Conservation (phyloP, 2,113 vertebrate genomes). For the Lycaon pictus region DNA sequence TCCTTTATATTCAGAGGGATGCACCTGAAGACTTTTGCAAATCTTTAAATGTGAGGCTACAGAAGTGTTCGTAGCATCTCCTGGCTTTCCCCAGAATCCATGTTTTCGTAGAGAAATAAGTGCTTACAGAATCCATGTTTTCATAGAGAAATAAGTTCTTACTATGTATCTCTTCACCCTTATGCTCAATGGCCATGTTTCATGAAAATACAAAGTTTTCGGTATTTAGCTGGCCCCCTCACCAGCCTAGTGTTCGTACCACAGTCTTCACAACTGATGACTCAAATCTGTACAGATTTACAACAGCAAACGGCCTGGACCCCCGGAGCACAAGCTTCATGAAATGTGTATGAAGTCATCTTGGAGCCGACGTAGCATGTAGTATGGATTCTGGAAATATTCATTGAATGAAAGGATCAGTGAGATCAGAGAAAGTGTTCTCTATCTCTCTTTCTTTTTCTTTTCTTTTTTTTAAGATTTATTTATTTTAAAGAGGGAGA, state of each 20-base stretch:
- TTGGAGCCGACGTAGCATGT: background rate
- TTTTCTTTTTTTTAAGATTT: background rate
- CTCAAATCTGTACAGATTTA: background rate
- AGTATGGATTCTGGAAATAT: background rate
- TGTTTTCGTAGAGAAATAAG: background rate
- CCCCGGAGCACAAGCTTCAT: background rate
- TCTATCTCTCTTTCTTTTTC: background rate
- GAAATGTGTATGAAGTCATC: background rate
- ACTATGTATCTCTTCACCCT: background rate
- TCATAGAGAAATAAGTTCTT: background rate
- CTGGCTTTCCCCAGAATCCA: background rate
- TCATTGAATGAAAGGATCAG: background rate
- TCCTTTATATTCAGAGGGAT: background rate
- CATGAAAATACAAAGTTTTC: background rate
- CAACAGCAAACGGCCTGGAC: background rate
- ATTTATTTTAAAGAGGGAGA: background rate
- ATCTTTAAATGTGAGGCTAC: background rate
- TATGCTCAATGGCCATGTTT: background rate
- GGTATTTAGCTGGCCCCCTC: background rate
- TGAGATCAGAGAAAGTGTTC: background rate
- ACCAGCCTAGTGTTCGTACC: background rate
- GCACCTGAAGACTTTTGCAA: background rate
- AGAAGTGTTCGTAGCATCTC: background rate
- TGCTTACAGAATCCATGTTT: background rate
- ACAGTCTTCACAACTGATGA: fast-evolving